Evolutionary conservation across 2,797 vertebrate genomes (phyloP).

Genomic region (Tauraco hartlaubi): DNA sequence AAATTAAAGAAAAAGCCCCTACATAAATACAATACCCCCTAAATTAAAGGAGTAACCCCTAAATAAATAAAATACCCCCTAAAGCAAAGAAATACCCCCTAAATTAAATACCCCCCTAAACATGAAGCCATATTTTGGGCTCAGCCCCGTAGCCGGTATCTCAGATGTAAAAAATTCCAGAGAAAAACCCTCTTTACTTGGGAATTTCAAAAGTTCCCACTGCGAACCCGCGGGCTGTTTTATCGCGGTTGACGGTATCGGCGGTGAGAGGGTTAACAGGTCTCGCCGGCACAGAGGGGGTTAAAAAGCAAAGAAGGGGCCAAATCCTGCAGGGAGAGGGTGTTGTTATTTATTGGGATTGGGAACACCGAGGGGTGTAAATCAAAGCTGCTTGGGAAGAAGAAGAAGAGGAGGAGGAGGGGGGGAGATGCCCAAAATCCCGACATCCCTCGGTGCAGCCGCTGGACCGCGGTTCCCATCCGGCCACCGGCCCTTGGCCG

Average conservation of each 20-base stretch:
- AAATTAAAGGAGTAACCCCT: too few species aligned
- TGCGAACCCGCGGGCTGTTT: neutral
- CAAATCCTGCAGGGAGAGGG: neutral
- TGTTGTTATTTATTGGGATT: neutral
- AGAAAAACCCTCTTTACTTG: neutral
- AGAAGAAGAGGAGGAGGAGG: neutral
- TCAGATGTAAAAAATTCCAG: accelerated
- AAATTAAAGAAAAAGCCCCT: too few species aligned
- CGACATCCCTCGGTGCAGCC: slow-evolving; percentile 8
- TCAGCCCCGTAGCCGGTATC: accelerated
- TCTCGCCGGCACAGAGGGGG: accelerated
- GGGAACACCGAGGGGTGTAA: neutral
- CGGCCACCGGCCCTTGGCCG: neutral
- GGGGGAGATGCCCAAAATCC: neutral
- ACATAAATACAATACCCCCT: too few species aligned
- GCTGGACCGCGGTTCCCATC: neutral
- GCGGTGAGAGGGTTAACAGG: neutral
- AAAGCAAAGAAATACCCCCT: neutral
- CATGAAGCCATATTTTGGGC: neutral
- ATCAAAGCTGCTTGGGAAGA: neutral
- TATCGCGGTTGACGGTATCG: accelerated
- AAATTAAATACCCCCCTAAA: neutral
- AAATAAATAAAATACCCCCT: too few species aligned
- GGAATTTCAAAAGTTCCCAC: too few species aligned
- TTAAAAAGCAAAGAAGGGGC: neutral